Conservation (phyloP, 2,113 vertebrate species). For the Lepus timidus region DNA sequence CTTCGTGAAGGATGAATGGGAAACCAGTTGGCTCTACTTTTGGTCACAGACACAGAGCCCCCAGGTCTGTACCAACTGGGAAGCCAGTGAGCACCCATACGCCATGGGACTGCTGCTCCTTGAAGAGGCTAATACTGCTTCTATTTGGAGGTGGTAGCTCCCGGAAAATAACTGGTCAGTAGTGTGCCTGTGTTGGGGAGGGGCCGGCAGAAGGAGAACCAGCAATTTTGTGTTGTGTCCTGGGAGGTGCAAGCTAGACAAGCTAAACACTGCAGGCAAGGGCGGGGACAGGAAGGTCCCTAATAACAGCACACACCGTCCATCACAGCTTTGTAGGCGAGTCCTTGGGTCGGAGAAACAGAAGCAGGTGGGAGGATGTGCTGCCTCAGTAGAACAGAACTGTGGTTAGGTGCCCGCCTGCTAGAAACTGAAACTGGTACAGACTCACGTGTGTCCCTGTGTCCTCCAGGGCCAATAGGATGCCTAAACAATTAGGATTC, state of each 20-base stretch:
- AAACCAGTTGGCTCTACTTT: background rate
- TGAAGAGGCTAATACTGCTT: background rate
- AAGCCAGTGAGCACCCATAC: background rate
- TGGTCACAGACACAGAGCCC: background rate
- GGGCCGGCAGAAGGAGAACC: constrained; percentile 22
- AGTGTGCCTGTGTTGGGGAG: background rate
- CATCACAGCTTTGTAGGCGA: constrained; percentile 37
- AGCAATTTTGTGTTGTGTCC: constrained; percentile 68
- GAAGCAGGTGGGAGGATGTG: background rate
- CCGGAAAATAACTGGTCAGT: constrained; percentile 69
- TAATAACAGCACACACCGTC: constrained; percentile 12
- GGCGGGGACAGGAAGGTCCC: constrained; percentile 64
- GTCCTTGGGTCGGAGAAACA: constrained; percentile 32
- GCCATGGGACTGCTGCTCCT: background rate
- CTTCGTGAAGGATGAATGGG: background rate
- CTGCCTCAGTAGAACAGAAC: constrained; percentile 21
- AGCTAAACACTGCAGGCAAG: constrained; percentile 60
- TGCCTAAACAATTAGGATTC: background rate
- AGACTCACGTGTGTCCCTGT: background rate
- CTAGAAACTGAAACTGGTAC: background rate
- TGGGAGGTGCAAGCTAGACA: constrained; percentile 45
- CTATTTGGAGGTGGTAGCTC: background rate
- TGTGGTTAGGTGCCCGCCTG: background rate
- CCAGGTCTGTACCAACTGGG: background rate
- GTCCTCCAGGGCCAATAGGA: background rate